phyloP scores from a whole-genome alignment of 2,797 vertebrate species.

The Aeoliscus strigatus region DNA sequence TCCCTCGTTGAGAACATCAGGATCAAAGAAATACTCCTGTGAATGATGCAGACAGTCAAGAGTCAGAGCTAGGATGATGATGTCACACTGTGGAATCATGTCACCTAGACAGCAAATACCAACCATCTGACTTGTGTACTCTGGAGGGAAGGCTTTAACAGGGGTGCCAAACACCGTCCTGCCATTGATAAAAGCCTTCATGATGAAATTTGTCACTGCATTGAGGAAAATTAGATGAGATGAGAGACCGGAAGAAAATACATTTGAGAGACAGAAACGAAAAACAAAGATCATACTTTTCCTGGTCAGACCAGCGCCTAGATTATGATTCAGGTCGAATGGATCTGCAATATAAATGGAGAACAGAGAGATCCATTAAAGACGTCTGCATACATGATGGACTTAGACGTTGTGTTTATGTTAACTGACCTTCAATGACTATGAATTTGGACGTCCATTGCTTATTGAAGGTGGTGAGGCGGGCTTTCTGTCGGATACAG shows the following conservation, averaged over 20 bases:
- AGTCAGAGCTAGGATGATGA: not conserved
- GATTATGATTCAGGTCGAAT: constrained; percentile 94
- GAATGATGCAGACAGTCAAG: constrained; percentile 8
- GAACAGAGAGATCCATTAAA: not conserved
- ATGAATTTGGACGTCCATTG: constrained; percentile 98
- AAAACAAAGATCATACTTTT: constrained; percentile 79
- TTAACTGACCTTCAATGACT: constrained; percentile 90
- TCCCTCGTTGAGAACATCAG: constrained; percentile 89
- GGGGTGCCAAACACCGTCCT: constrained; percentile 88
- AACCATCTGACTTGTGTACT: constrained; percentile 86
- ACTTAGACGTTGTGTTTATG: too few species aligned
- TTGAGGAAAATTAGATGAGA: constrained; percentile 2
- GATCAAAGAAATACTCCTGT: constrained; percentile 95
- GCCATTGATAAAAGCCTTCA: constrained; percentile 96
- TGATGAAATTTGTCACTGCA: constrained; percentile 97
- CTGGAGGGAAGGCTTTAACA: constrained; percentile 78
- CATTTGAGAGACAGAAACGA: not conserved
- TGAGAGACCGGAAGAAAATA: not conserved
- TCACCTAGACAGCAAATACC: constrained; percentile 32
- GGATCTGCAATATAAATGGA: constrained; percentile 77
- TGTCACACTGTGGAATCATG: not conserved
- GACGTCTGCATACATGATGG: too few species aligned
- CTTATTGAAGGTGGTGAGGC: constrained; percentile 95
- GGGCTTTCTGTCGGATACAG: constrained; percentile 82
- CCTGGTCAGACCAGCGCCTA: constrained; percentile 91